Base-by-base conservation (phyloP, 2,797 vertebrate species). In the Chanos chanos region DNA sequence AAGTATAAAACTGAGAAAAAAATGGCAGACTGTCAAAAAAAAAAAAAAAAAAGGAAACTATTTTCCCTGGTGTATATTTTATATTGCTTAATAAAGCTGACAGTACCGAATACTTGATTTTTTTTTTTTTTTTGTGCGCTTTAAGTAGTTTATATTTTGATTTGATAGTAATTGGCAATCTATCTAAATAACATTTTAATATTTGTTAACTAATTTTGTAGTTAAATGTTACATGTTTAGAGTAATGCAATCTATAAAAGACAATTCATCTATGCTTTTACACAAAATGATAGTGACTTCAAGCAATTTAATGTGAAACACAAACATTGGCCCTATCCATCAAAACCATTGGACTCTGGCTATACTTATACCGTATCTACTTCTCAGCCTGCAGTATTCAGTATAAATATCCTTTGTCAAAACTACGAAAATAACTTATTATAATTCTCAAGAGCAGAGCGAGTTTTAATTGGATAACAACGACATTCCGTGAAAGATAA, bases 51-150 rank as follows among this genome's bases (percentile, higher is more conserved):
- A 79, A 78, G 71, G 82, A 81, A 64, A 74, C 73, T 89, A 71
- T 91, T 91, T 90, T 91, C 88, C 89, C 87, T 90, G 88, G 82
- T 93, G 89, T 91, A 87, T 91, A 89, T 91, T 94, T 94, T 90
- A 89, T 83, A 89, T 88, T 83, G 74, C 77, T 91, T 77, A 91
- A 89, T 93, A 87, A 94, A 93, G 77, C 91, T 81, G 64, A 66
- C 88, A 77, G 80, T 90, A 89, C 85, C 66, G 63, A 86, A 86
- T 84, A 84, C 63, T 78, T 77, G 75, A 74, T 52, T 70, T 81
- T 58, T 79, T 41, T 52, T 63, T 54, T 24, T 64, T 54, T 36
- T 63, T 68, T 18, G n/a, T 59, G 28, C 5, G 37, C 70, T 69
- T 43, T 10, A 13, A 53, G 19, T n/a, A n/a, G n/a, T n/a, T n/a